A percentile compares a stretch with the other conserved stretches of the same genome.
phyloP scores from a whole-genome alignment of 2,888 invertebrate species.

The Tetropium fuscum region DNA sequence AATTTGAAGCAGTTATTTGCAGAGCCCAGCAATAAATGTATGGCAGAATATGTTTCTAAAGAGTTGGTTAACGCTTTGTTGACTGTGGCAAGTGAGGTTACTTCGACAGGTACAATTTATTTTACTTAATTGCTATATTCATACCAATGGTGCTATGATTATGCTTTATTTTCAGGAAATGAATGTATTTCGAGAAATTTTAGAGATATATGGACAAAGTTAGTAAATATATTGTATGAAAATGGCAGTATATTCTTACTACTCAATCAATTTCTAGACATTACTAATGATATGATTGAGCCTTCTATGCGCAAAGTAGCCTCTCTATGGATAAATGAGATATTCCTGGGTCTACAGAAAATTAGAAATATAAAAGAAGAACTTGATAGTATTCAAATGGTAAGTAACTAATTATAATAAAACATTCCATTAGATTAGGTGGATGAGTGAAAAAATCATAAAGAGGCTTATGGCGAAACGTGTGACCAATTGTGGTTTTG shows the following conservation, averaged over 20 bases:
- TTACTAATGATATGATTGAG: slow-evolving; percentile 38
- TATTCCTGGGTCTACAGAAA: slow-evolving; percentile 48
- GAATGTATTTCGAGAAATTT: slow-evolving; percentile 54
- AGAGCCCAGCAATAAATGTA: slow-evolving; percentile 23
- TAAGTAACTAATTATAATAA: slow-evolving; percentile 12
- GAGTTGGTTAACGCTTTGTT: slow-evolving; percentile 38
- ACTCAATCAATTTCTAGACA: slow-evolving; percentile 48
- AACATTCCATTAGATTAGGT: too few relatives aligned
- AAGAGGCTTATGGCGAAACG: too few relatives aligned
- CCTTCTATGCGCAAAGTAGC: slow-evolving; percentile 45
- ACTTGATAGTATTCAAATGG: slow-evolving; percentile 29
- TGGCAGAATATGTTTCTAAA: slow-evolving; percentile 34
- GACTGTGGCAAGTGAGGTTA: slow-evolving; percentile 22
- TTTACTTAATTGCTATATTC: neutral
- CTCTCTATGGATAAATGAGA: slow-evolving; percentile 55
- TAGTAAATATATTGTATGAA: slow-evolving; percentile 64
- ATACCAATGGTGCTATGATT: neutral
- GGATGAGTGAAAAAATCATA: too few relatives aligned
- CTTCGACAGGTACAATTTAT: slow-evolving; percentile 27
- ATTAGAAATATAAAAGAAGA: slow-evolving; percentile 35
- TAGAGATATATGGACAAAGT: slow-evolving; percentile 66
- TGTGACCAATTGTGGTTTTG: too few relatives aligned
- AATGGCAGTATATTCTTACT: slow-evolving; percentile 68
- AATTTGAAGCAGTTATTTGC: slow-evolving; percentile 28
- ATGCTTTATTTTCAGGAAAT: slow-evolving; percentile 35